Evolutionary conservation across 2,888 invertebrate species (phyloP).

Genomic region (Drosophila limbata): DNA sequence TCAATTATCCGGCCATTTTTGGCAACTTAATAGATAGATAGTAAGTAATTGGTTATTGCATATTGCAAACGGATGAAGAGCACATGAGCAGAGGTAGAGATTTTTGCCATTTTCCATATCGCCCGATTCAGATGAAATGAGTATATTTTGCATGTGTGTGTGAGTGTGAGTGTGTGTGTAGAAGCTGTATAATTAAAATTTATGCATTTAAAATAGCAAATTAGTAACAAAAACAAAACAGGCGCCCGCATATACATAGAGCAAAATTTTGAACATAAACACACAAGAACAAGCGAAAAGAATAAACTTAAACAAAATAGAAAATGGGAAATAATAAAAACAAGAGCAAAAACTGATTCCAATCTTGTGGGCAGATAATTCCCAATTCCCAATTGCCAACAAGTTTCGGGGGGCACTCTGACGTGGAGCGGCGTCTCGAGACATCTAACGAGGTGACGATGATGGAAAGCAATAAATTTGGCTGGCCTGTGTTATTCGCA

Average conservation of each 20-base stretch:
- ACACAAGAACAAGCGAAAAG: constrained; percentile 27
- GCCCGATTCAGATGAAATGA: constrained; percentile 5
- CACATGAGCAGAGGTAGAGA: constrained; percentile 23
- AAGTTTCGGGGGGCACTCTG: constrained; percentile 28
- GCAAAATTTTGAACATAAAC: constrained; percentile 58
- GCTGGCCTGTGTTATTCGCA: constrained; percentile 73
- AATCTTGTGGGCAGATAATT: constrained; percentile 31
- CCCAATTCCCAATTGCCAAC: constrained; percentile 20
- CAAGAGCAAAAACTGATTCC: constrained; percentile 12
- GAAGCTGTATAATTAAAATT: constrained; percentile 73
- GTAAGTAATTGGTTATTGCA: constrained; percentile 10
- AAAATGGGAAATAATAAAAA: constrained; percentile 12
- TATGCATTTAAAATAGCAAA: constrained; percentile 75
- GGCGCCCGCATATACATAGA: constrained; percentile 30
- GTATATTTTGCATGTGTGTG: constrained; percentile 33
- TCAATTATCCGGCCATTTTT: constrained; percentile 27
- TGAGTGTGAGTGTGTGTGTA: constrained; percentile 46
- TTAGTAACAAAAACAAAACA: constrained; percentile 71
- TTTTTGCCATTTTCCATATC: constrained; percentile 39
- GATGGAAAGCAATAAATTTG: constrained; percentile 83
- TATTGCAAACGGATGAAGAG: constrained; percentile 19
- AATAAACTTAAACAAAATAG: constrained; percentile 47
- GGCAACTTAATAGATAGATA: constrained; percentile 12
- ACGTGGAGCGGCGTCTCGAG: constrained; percentile 57
- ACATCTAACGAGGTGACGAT: constrained; percentile 81